These are phyloP conservation scores for Emydocephalus ijimae DNA, from an alignment of 2,113 vertebrate species.

Conservation along the genomic window DNA sequence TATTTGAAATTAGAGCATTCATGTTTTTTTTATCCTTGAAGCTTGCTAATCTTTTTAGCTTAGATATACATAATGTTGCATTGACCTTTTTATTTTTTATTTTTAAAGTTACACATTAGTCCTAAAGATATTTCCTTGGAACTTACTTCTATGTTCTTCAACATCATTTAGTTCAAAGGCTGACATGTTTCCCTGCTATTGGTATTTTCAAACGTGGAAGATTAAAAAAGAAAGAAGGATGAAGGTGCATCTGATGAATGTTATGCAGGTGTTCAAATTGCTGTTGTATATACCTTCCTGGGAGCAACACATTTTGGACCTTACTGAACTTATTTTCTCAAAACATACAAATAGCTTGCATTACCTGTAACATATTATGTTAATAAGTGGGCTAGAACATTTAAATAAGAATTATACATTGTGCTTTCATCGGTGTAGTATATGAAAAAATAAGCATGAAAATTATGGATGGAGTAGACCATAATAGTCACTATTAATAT, in stretches of 20 bases:
- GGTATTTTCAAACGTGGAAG: neutral
- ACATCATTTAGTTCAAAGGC: neutral
- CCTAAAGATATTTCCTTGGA: neutral
- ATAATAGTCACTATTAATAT: neutral
- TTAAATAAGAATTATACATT: neutral
- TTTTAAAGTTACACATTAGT: neutral
- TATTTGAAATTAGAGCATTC: neutral
- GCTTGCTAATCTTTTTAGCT: neutral
- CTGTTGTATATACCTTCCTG: neutral
- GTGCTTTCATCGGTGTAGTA: neutral
- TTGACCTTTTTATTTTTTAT: neutral
- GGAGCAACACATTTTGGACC: neutral
- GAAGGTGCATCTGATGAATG: neutral
- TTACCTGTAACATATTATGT: neutral
- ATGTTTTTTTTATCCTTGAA: neutral
- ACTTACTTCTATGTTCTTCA: neutral
- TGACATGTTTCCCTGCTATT: neutral
- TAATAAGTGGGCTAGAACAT: neutral
- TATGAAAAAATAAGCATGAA: neutral
- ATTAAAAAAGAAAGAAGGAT: neutral
- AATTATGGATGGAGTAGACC: neutral
- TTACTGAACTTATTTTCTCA: neutral
- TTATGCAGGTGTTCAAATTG: too few relatives aligned
- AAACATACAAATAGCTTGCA: neutral
- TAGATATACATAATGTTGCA: neutral